phyloP scores from a whole-genome alignment of 2,888 invertebrate genomes.

The Cephus spinipes region DNA sequence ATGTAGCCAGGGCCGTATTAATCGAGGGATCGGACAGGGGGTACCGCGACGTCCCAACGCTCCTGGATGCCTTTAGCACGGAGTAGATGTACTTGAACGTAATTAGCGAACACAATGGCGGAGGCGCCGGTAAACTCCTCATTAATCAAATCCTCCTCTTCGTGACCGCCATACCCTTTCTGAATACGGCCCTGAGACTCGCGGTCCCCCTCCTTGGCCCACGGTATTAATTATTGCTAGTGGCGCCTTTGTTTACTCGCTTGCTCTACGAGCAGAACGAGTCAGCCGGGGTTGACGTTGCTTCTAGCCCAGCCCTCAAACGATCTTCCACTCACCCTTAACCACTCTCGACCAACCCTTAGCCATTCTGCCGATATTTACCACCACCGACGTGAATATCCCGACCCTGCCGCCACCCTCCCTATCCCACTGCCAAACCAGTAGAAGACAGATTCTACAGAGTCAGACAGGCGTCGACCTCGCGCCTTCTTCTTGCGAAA shows the following conservation, averaged over 20 bases:
- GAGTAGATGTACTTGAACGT: slow-evolving; percentile 33
- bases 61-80: slow-evolving; percentile 2
- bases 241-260: slow-evolving; percentile 29
- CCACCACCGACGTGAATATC: not conserved
- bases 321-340: too few relatives aligned
- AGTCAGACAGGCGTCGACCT: too few relatives aligned
- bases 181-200: not conserved
- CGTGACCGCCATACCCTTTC: slow-evolving; percentile 28
- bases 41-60: not conserved
- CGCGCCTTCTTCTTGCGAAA: slow-evolving; percentile 15
- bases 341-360: too few relatives aligned
- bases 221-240: slow-evolving; percentile 31
- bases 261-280: not conserved
- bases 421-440: not conserved
- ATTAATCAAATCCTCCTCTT: slow-evolving; percentile 49
- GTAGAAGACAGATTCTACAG: too few relatives aligned
- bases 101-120: slow-evolving; percentile 49
- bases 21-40: not conserved
- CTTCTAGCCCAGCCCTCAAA: not conserved
- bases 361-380: not conserved
- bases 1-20: not conserved
- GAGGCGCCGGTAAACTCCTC: slow-evolving; percentile 47
- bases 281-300: slow-evolving; percentile 5
- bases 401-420: not conserved
- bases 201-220: slow-evolving; percentile 11